These are phyloP conservation scores for Chascanopsetta lugubris DNA, from an alignment of 2,113 vertebrate genomes.

Conservation along the genomic window DNA sequence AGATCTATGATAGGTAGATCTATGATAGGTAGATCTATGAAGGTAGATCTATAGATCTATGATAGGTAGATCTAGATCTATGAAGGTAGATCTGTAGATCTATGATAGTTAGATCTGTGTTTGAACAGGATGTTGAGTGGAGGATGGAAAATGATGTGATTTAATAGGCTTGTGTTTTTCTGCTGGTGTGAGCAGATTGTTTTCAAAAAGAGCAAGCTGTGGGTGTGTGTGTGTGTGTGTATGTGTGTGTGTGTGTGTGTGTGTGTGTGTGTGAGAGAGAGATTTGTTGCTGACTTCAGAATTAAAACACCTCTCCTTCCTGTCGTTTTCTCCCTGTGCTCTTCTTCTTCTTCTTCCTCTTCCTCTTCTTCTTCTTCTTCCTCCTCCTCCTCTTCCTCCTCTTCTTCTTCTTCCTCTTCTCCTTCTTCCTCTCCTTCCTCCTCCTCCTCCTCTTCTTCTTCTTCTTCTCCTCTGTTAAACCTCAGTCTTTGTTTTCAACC, in stretches of 20 bases:
- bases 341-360: no score
- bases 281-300: constrained; percentile 38
- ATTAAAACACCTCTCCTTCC: constrained; percentile 5
- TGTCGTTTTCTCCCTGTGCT: neutral
- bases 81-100: no score
- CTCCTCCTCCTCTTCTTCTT: no score
- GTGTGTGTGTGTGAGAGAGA: neutral
- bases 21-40: neutral
- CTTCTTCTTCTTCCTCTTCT: no score
- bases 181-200: constrained; percentile 36
- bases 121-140: neutral
- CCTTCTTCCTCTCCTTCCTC: no score
- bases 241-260: constrained; percentile 20
- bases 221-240: constrained; percentile 9
- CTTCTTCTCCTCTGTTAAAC: no score
- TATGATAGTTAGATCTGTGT: neutral
- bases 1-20: no score
- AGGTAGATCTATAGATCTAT: no score
- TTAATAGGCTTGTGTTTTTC: constrained; percentile 21
- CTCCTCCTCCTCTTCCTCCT: no score
- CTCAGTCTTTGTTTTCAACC: no score
- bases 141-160: neutral
- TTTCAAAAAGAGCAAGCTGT: neutral
- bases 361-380: no score
- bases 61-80: neutral